Conservation (phyloP, 1,140 invertebrate species). For the Platorchestia sp. region DNA sequence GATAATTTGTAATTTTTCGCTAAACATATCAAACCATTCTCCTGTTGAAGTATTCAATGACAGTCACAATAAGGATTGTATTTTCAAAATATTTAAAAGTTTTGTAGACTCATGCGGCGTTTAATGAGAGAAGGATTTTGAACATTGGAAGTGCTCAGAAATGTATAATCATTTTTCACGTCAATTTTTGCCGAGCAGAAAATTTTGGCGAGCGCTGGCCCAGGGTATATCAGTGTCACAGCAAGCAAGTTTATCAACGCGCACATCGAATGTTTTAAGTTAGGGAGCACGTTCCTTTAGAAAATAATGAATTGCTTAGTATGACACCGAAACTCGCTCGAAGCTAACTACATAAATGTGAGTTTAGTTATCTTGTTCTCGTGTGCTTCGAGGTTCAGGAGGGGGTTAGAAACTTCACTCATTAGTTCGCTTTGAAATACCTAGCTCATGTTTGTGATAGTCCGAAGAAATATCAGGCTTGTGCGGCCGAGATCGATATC, state of each 20-base stretch:
- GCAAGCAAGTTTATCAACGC: neutral
- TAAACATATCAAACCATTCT: too few relatives aligned
- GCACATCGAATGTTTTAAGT: too few relatives aligned
- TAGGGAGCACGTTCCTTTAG: neutral
- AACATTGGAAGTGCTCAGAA: too few relatives aligned
- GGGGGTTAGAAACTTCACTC: neutral
- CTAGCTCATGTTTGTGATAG: neutral
- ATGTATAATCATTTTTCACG: neutral
- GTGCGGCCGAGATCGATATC: neutral
- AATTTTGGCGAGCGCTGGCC: neutral
- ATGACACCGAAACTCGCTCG: neutral
- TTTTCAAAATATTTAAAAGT: too few relatives aligned
- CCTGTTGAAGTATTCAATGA: too few relatives aligned
- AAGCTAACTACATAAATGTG: neutral
- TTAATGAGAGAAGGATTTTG: too few relatives aligned
- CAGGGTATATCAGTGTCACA: too few relatives aligned
- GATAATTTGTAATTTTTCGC: too few relatives aligned
- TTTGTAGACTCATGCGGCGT: too few relatives aligned
- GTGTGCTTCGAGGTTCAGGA: neutral
- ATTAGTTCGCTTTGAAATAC: neutral
- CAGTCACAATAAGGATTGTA: too few relatives aligned
- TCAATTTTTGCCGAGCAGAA: neutral
- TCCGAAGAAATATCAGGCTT: neutral
- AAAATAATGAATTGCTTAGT: neutral
- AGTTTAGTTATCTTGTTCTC: neutral